phyloP scores from a whole-genome alignment of 2,797 vertebrate genomes.

The Centroberyx gerrardi region DNA sequence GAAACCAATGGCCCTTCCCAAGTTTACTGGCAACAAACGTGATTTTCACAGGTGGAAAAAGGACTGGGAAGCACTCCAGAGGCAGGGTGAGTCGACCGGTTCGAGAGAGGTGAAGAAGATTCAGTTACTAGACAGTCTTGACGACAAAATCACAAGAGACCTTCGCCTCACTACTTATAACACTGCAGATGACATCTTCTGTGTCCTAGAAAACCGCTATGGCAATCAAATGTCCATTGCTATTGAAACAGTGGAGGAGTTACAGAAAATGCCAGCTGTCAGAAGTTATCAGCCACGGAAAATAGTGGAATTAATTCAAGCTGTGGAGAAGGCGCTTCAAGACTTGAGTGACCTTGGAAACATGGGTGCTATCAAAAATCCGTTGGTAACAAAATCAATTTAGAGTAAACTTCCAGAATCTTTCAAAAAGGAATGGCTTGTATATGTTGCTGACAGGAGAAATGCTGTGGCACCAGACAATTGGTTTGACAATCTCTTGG shows the following conservation, averaged over 20 bases:
- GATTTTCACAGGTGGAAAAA: constrained; percentile 28
- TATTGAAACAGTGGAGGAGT: constrained; percentile 42
- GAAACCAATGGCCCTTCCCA: constrained; percentile 18
- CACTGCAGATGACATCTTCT: constrained; percentile 43
- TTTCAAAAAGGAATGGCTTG: constrained; percentile 41
- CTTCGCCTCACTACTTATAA: constrained; percentile 19
- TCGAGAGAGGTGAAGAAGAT: constrained; percentile 49
- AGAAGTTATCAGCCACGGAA: constrained; percentile 29
- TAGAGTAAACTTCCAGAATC: constrained; percentile 48
- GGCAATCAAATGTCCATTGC: constrained; percentile 31
- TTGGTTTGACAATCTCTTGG: constrained; percentile 27
- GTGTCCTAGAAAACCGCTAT: constrained; percentile 37
- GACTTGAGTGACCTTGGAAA: constrained; percentile 45
- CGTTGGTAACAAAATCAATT: constrained; percentile 43
- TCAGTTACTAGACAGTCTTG: constrained; percentile 42
- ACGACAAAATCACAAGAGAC: constrained; percentile 20
- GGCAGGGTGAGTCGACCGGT: constrained; percentile 14
- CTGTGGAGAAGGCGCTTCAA: constrained; percentile 36
- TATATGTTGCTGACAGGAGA: constrained; percentile 7
- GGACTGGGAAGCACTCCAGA: constrained; percentile 30
- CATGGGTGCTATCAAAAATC: constrained; percentile 44
- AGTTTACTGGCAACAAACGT: constrained; percentile 21
- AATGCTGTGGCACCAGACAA: constrained; percentile 8
- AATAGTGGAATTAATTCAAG: constrained; percentile 38
- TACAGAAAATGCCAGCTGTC: constrained; percentile 39